A percentile compares a stretch with the other conserved stretches of the same genome.
phyloP scores from a whole-genome alignment of 1,140 invertebrate species.

The Drosophila mojavensis region DNA sequence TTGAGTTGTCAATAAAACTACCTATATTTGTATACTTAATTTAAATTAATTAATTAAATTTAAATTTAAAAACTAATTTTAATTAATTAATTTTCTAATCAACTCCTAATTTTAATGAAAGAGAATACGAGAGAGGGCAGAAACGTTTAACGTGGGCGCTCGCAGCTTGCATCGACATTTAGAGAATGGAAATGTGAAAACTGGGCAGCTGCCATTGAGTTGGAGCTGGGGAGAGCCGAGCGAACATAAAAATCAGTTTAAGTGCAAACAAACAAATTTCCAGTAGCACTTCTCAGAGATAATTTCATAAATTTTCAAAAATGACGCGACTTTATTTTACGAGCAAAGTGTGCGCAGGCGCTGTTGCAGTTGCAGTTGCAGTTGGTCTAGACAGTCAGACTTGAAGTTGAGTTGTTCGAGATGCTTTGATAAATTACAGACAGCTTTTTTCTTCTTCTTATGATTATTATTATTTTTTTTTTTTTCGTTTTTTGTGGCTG shows the following conservation, averaged over 20 bases:
- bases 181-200: conserved; percentile 12
- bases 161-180: conserved; percentile 2
- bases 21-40: no score
- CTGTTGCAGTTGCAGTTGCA: neutral
- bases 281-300: conserved; percentile 66
- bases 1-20: no score
- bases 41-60: no score
- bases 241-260: conserved; percentile 47
- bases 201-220: conserved; percentile 22
- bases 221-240: neutral
- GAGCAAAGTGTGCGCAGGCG: neutral
- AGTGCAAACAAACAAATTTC: conserved; percentile 60
- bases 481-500: conserved; percentile 15
- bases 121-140: no score
- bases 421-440: conserved; percentile 64
- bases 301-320: conserved; percentile 63
- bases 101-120: neutral
- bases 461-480: conserved; percentile 14
- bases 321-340: conserved; percentile 41
- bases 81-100: neutral
- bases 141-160: conserved; percentile 15
- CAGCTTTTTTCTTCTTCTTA: conserved; percentile 26
- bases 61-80: no score
- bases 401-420: conserved; percentile 46
- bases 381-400: conserved; percentile 40